Percentiles rank a stretch among this genome's conserved stretches.
phyloP scores from a whole-genome alignment of 2,797 vertebrate genomes.

The Spinus olivaceus region DNA sequence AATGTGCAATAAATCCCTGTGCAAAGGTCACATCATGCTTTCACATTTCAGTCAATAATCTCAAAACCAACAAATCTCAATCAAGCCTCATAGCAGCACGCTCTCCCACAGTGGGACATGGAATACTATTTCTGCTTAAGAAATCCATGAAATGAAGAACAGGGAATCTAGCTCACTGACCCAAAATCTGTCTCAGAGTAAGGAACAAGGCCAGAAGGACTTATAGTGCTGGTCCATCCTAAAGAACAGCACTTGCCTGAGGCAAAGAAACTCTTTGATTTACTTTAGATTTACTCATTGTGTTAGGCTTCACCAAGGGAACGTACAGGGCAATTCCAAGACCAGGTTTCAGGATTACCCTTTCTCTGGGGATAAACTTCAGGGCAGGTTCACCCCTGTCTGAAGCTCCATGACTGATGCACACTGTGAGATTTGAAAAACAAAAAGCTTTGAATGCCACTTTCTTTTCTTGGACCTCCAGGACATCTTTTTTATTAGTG shows the following conservation, averaged over 20 bases:
- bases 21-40: background rate
- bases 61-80: slow-evolving; percentile 2
- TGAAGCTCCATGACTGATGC: background rate
- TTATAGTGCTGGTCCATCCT: background rate
- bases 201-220: background rate
- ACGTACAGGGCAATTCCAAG: background rate
- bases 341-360: background rate
- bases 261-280: background rate
- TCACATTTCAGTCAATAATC: background rate
- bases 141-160: background rate
- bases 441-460: background rate
- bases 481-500: background rate
- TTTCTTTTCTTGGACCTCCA: background rate
- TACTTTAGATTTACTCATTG: background rate
- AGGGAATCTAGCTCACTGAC: background rate
- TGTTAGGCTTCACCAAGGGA: background rate
- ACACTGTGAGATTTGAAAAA: background rate
- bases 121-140: background rate
- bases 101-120: background rate
- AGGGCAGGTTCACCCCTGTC: background rate
- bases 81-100: background rate
- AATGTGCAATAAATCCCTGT: background rate
- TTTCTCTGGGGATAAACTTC: background rate
- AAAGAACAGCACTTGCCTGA: background rate
- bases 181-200: background rate